These are phyloP conservation scores for Halichoerus grypus DNA, from an alignment of 2,113 vertebrate species.

Conservation along the genomic window DNA sequence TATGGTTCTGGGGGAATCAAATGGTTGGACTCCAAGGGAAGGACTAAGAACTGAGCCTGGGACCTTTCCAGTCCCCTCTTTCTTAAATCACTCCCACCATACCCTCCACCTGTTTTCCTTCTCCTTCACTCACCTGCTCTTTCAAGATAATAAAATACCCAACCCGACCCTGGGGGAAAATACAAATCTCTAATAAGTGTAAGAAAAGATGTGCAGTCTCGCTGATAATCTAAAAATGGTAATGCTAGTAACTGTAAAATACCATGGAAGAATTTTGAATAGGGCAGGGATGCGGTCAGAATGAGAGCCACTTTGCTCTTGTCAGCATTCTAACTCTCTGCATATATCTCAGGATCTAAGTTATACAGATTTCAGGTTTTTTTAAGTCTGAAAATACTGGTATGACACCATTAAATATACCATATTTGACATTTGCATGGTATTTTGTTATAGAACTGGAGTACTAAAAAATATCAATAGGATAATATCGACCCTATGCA, in stretches of 20 bases:
- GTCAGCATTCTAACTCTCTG: neutral
- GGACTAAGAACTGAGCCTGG: neutral
- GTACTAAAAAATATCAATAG: neutral
- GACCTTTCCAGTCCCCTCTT: neutral
- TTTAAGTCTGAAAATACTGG: neutral
- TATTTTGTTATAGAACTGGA: neutral
- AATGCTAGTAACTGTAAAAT: neutral
- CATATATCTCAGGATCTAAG: neutral
- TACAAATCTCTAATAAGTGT: neutral
- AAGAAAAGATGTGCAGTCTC: neutral
- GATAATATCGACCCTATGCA: neutral
- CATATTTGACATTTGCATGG: neutral
- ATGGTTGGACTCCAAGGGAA: neutral
- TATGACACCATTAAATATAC: neutral
- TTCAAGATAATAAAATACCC: neutral
- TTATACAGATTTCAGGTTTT: neutral
- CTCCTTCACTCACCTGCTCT: neutral
- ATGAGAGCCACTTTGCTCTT: neutral
- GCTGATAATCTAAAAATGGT: neutral
- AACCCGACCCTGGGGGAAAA: neutral
- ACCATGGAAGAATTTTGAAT: neutral
- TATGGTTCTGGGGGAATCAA: neutral
- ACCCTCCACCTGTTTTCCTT: neutral
- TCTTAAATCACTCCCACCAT: neutral
- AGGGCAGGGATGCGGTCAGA: neutral